Percentiles rank a stretch among this genome's conserved stretches.
These are phyloP conservation scores for Leptopterna dolabrata DNA, from an alignment of 2,888 invertebrate genomes.

Conservation along the genomic window DNA sequence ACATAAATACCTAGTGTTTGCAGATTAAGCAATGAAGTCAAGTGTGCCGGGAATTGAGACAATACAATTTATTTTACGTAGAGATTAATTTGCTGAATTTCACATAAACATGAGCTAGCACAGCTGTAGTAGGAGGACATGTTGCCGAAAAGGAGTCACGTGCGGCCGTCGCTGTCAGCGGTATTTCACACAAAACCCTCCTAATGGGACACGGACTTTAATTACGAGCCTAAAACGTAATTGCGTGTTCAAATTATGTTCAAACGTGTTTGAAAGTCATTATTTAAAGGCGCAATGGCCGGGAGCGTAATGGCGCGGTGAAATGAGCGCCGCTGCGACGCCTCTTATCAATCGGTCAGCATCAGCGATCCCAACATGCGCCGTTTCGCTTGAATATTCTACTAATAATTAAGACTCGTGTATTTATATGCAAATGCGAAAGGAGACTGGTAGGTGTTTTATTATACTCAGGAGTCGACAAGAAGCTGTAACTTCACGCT, in stretches of 20 bases:
- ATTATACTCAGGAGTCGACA: not conserved
- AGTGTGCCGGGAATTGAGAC: too few relatives aligned
- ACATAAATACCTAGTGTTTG: too few relatives aligned
- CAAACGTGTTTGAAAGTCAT: constrained; percentile 42
- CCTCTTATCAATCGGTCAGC: constrained; percentile 25
- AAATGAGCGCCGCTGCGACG: not conserved
- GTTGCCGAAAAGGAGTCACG: not conserved
- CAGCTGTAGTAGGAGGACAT: not conserved
- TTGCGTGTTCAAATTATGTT: constrained; percentile 44
- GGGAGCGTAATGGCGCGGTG: not conserved
- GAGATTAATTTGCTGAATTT: too few relatives aligned
- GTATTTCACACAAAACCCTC: constrained; percentile 33
- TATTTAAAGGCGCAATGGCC: constrained; percentile 30
- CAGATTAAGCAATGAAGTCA: too few relatives aligned
- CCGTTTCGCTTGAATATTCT: constrained; percentile 20
- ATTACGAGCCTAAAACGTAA: constrained; percentile 30
- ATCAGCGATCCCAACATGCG: not conserved
- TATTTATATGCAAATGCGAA: constrained; percentile 4
- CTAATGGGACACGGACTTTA: constrained; percentile 41
- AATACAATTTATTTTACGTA: too few relatives aligned
- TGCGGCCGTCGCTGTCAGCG: not conserved
- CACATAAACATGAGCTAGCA: too few relatives aligned
- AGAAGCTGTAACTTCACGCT: not conserved
- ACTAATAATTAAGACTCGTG: constrained; percentile 22
- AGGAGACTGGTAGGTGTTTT: not conserved